A percentile compares a stretch with the other conserved stretches of the same genome.
Evolutionary conservation across 2,113 vertebrate genomes (phyloP).

Genomic region (Sinocyclocheilus rhinocerous): DNA sequence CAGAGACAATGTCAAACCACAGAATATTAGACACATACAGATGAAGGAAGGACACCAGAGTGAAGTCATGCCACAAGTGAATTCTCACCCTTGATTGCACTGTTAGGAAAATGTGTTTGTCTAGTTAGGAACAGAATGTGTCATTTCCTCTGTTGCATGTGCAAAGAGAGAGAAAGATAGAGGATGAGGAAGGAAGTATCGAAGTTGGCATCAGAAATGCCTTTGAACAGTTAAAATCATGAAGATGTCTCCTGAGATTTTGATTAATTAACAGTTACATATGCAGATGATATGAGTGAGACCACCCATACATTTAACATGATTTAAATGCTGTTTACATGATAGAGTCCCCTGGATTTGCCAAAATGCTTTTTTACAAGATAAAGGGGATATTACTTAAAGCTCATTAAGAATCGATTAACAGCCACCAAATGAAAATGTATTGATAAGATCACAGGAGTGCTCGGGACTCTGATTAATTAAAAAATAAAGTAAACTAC

Average conservation of each 20-base stretch:
- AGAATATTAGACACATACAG: neutral
- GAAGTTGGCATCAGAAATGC: neutral
- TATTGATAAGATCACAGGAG: conserved; percentile 55
- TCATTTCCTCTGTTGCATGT: neutral
- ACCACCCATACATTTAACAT: neutral
- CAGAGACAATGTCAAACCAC: conserved; percentile 16
- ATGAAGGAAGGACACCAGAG: neutral
- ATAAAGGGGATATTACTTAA: conserved; percentile 51
- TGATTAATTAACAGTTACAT: conserved; percentile 20
- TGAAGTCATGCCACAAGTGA: neutral
- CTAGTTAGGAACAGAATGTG: neutral
- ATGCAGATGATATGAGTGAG: neutral
- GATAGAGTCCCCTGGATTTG: neutral
- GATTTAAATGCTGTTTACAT: neutral
- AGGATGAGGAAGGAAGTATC: neutral
- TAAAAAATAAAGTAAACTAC: conserved; percentile 64
- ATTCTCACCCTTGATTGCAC: neutral
- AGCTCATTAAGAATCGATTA: conserved; percentile 59
- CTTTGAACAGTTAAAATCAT: neutral
- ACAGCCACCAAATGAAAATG: conserved; percentile 58
- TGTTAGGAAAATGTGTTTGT: conserved; percentile 15
- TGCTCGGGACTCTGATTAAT: conserved; percentile 60
- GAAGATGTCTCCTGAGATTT: neutral
- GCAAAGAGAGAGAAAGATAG: neutral
- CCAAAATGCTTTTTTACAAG: neutral